Evolutionary conservation across 2,113 vertebrate genomes (phyloP).

Genomic region (Xiphophorus maculatus): DNA sequence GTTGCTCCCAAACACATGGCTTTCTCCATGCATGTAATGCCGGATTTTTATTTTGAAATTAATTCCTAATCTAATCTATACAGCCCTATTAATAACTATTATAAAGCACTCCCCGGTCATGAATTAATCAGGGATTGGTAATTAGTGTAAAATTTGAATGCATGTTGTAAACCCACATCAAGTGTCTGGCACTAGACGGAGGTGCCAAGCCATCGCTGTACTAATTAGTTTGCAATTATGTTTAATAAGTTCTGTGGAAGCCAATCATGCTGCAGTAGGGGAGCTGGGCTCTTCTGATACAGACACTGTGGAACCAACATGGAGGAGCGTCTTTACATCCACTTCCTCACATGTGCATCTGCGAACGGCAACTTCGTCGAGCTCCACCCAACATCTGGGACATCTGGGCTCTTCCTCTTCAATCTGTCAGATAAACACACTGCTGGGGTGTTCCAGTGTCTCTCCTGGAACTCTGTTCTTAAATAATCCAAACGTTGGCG

Average conservation of each 20-base stretch:
- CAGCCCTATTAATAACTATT: conserved; percentile 83
- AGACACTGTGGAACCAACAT: conserved; percentile 41
- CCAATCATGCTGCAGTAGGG: conserved; percentile 71
- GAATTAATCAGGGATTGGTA: conserved; percentile 82
- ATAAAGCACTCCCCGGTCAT: conserved; percentile 77
- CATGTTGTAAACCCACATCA: conserved; percentile 81
- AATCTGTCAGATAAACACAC: background rate
- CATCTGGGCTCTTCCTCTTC: too few relatives aligned
- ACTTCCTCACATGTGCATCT: background rate
- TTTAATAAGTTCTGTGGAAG: conserved; percentile 84
- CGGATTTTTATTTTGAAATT: conserved; percentile 78
- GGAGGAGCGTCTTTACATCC: conserved; percentile 21
- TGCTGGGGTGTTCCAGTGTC: background rate
- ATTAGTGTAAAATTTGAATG: conserved; percentile 85
- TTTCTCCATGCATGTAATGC: conserved; percentile 73
- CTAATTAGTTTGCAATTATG: conserved; percentile 87
- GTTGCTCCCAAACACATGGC: conserved; percentile 51
- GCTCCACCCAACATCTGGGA: too few relatives aligned
- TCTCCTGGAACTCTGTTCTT: background rate
- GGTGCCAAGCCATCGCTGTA: conserved; percentile 81
- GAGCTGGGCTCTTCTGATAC: conserved; percentile 59
- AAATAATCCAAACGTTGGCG: background rate
- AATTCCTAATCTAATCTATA: conserved; percentile 83
- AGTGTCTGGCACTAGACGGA: conserved; percentile 80
- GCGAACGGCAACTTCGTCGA: background rate